phyloP scores from a whole-genome alignment of 2,888 invertebrate genomes.

The Erebia aethiops region DNA sequence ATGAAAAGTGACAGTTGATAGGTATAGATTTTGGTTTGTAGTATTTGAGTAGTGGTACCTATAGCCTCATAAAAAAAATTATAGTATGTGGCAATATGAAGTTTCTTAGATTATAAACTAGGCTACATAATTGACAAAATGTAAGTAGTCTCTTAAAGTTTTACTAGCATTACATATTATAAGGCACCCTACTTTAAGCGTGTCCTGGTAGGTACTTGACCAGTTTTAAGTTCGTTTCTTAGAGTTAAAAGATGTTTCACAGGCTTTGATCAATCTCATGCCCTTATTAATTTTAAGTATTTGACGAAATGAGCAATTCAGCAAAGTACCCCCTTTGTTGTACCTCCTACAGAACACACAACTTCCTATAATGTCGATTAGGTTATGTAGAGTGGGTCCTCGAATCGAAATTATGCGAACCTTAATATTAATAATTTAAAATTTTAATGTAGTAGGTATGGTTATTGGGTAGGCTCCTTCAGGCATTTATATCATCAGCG shows the following conservation, averaged over 20 bases:
- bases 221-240: too few relatives aligned
- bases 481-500: background rate
- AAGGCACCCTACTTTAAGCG: too few relatives aligned
- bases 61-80: too few relatives aligned
- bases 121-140: too few relatives aligned
- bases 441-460: background rate
- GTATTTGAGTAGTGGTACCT: too few relatives aligned
- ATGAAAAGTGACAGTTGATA: too few relatives aligned
- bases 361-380: background rate
- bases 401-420: constrained; percentile 7
- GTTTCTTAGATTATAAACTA: too few relatives aligned
- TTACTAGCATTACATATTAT: too few relatives aligned
- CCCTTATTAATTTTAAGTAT: background rate
- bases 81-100: too few relatives aligned
- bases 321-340: constrained; percentile 6
- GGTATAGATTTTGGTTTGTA: too few relatives aligned
- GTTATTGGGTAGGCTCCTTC: background rate
- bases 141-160: too few relatives aligned
- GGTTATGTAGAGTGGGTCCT: constrained; percentile 4
- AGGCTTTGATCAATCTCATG: background rate
- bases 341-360: background rate
- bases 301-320: constrained; percentile 3
- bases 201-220: too few relatives aligned
- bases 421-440: background rate
- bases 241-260: background rate